Evolutionary conservation across 1,140 invertebrate species (phyloP).

Genomic region (Drosophila sp.): DNA sequence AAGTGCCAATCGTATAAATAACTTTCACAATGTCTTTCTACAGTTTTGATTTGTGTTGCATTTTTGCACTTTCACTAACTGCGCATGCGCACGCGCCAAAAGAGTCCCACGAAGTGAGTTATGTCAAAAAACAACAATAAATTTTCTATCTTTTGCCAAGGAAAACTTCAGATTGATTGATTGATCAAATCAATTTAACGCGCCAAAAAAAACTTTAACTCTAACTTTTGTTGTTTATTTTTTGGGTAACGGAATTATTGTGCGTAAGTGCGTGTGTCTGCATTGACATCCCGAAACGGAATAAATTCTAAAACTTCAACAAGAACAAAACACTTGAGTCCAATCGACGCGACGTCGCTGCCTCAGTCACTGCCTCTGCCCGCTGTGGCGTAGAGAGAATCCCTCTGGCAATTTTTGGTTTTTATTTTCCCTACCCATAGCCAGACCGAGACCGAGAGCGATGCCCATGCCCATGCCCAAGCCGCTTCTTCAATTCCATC

Average conservation of each 20-base stretch:
- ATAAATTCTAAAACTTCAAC: constrained; percentile 82
- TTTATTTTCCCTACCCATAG: constrained; percentile 53
- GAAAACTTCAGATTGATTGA: constrained; percentile 33
- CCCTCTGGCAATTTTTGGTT: constrained; percentile 59
- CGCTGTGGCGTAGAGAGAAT: constrained; percentile 60
- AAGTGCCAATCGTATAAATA: constrained; percentile 11
- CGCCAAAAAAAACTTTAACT: constrained; percentile 48
- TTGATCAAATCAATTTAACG: constrained; percentile 30
- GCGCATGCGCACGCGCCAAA: constrained; percentile 67
- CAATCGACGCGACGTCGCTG: constrained; percentile 12
- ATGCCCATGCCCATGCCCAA: constrained; percentile 38
- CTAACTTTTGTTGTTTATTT: constrained; percentile 17
- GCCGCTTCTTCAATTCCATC: constrained; percentile 53
- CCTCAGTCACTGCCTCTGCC: constrained; percentile 12
- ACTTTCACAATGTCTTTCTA: constrained; percentile 36
- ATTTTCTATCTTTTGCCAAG: constrained; percentile 34
- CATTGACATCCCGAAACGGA: constrained; percentile 82
- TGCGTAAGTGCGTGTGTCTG: constrained; percentile 72
- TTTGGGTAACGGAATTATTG: constrained; percentile 23
- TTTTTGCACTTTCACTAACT: constrained; percentile 70
- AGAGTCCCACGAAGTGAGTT: constrained; percentile 14
- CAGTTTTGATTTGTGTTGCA: constrained; percentile 59
- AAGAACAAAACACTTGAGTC: constrained; percentile 73
- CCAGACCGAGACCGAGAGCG: constrained; percentile 22
- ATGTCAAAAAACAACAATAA: constrained; percentile 36